Percentiles rank a stretch among this genome's conserved stretches.
Conservation (phyloP, 2,113 vertebrate species). For the Zapus hudsonius region DNA sequence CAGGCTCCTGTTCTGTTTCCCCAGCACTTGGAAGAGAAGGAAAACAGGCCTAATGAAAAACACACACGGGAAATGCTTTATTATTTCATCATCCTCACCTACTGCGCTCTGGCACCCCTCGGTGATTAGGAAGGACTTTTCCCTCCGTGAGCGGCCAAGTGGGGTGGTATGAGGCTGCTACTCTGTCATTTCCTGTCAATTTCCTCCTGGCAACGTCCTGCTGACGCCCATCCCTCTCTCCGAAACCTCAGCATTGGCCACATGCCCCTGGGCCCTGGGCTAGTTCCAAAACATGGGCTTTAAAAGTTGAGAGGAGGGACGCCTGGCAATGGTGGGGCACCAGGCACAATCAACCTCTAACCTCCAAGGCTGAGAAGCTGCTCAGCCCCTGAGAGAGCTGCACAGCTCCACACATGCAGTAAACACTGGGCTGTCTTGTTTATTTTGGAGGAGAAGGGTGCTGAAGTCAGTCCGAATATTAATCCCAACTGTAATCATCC, state of each 20-base stretch:
- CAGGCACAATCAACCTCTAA: not conserved
- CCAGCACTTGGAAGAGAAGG: conserved; percentile 98
- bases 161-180: conserved; percentile 87
- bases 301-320: not conserved
- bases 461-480: conserved; percentile 37
- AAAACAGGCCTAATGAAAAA: conserved; percentile 99
- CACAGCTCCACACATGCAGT: not conserved
- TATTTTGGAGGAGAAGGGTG: not conserved
- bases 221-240: conserved; percentile 24
- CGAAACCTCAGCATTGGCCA: conserved; percentile 74
- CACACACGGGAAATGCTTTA: conserved; percentile 99
- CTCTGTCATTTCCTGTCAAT: conserved; percentile 96
- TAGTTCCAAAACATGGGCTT: conserved; percentile 87
- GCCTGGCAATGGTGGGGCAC: conserved; percentile 14
- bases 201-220: conserved; percentile 90
- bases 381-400: not conserved
- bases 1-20: conserved; percentile 97
- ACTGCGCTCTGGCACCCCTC: conserved; percentile 94
- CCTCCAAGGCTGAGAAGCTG: not conserved
- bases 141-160: conserved; percentile 79
- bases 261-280: conserved; percentile 80
- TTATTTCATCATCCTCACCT: conserved; percentile 99
- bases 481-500: conserved; percentile 62
- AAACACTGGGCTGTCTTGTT: not conserved
- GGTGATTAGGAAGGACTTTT: conserved; percentile 90